These are phyloP conservation scores for Drosophila tripunctata DNA, from an alignment of 2,888 invertebrate genomes.

Conservation along the genomic window DNA sequence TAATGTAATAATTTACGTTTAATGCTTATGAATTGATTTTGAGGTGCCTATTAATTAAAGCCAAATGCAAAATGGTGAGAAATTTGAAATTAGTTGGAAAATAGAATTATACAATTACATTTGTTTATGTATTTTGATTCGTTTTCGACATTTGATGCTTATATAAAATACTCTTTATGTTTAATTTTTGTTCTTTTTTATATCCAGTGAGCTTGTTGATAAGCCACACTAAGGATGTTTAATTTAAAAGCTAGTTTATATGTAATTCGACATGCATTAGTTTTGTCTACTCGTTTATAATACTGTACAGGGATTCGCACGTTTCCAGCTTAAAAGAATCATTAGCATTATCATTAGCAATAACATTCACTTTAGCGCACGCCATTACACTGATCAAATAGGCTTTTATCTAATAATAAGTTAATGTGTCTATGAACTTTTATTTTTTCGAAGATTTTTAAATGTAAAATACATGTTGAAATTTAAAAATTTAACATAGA, in stretches of 20 bases:
- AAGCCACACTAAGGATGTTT: no score
- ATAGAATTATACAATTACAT: slow-evolving; percentile 11
- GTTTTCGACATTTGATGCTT: not conserved
- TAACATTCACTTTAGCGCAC: slow-evolving; percentile 3
- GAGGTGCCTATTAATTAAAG: slow-evolving; percentile 39
- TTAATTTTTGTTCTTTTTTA: not conserved
- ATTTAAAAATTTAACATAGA: no score
- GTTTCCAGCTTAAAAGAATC: slow-evolving; percentile 13
- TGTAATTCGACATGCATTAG: slow-evolving; percentile 11
- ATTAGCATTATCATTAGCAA: slow-evolving; percentile 15
- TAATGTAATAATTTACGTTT: slow-evolving; percentile 62
- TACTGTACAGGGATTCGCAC: slow-evolving; percentile 62
- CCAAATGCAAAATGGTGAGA: slow-evolving; percentile 19
- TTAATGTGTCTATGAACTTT: no score
- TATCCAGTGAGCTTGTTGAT: no score
- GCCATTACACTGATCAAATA: no score
- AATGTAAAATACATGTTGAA: no score
- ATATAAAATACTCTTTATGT: not conserved
- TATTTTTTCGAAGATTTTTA: no score
- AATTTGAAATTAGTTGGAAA: slow-evolving; percentile 12
- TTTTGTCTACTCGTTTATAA: slow-evolving; percentile 42
- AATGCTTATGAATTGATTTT: slow-evolving; percentile 64
- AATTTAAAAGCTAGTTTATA: slow-evolving; percentile 2
- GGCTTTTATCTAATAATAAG: no score
- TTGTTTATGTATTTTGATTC: slow-evolving; percentile 7